Conservation (phyloP, 2,113 vertebrate species). For the Pterophyllum scalare region DNA sequence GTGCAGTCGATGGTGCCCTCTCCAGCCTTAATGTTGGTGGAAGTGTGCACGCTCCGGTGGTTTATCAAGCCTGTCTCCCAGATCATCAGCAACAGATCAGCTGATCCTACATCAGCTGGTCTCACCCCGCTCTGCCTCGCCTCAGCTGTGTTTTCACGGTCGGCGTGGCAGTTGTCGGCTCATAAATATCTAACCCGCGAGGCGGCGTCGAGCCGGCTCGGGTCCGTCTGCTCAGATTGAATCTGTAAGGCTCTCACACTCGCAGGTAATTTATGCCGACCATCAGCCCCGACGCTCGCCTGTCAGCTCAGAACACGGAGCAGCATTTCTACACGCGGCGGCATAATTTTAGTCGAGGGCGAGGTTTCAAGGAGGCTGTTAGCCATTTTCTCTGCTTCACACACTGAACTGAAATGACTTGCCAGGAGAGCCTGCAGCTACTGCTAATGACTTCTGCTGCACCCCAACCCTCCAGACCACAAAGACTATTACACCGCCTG, state of each 20-base stretch:
- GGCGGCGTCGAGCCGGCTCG: background rate
- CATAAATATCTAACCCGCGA: background rate
- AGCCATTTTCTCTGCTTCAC: background rate
- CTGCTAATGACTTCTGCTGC: background rate
- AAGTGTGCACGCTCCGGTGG: background rate
- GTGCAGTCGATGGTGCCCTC: background rate
- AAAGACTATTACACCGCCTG: too few relatives aligned
- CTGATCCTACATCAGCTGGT: background rate
- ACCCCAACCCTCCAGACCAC: background rate
- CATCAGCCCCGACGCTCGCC: background rate
- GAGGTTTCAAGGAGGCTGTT: background rate
- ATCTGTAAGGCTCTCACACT: conserved; percentile 5
- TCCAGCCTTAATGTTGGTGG: background rate
- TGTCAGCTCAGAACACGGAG: background rate
- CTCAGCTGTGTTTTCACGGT: background rate
- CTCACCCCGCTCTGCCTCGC: background rate
- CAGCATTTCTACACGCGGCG: too few relatives aligned
- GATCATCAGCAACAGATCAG: background rate
- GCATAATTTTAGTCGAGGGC: too few relatives aligned
- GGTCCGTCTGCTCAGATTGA: background rate
- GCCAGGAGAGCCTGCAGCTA: background rate
- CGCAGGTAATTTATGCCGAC: background rate
- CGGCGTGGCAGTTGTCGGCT: background rate
- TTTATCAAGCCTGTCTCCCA: background rate
- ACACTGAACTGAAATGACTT: background rate